These are phyloP conservation scores for Pongo abelii DNA, from an alignment of 2,113 vertebrate species.

Conservation along the genomic window DNA sequence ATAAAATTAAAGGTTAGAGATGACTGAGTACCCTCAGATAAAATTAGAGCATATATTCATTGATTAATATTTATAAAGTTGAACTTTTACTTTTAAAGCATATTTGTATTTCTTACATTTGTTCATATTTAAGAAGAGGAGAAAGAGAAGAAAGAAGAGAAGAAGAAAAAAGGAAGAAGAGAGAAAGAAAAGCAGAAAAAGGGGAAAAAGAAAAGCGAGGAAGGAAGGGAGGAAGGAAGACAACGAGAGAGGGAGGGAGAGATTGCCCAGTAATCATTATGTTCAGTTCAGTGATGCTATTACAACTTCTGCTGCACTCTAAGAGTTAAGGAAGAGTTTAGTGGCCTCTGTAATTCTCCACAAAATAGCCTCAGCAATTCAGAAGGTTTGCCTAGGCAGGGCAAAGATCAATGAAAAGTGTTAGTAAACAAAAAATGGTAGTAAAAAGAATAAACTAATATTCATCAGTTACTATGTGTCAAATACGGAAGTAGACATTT, in stretches of 20 bases:
- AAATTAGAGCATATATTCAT: not conserved
- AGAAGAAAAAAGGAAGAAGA: not conserved
- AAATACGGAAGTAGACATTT: not conserved
- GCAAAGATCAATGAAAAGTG: not conserved
- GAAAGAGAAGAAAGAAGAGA: not conserved
- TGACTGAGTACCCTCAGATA: not conserved
- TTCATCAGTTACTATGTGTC: not conserved
- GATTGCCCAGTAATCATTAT: not conserved
- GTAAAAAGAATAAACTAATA: not conserved
- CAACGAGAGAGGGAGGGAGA: not conserved
- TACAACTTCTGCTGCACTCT: not conserved
- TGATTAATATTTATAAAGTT: not conserved
- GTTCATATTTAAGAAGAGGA: not conserved
- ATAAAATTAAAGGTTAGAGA: not conserved
- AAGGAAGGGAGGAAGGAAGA: not conserved
- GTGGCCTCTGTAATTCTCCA: not conserved
- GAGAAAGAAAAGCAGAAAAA: not conserved
- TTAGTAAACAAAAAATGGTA: not conserved
- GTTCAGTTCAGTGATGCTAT: fast-evolving
- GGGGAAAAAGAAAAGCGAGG: not conserved
- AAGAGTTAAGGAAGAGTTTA: not conserved
- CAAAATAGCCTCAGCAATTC: not conserved
- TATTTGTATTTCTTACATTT: not conserved
- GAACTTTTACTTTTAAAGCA: not conserved
- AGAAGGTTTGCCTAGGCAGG: not conserved